Conservation (phyloP, 2,797 vertebrate genomes). For the Lacerta agilis region DNA sequence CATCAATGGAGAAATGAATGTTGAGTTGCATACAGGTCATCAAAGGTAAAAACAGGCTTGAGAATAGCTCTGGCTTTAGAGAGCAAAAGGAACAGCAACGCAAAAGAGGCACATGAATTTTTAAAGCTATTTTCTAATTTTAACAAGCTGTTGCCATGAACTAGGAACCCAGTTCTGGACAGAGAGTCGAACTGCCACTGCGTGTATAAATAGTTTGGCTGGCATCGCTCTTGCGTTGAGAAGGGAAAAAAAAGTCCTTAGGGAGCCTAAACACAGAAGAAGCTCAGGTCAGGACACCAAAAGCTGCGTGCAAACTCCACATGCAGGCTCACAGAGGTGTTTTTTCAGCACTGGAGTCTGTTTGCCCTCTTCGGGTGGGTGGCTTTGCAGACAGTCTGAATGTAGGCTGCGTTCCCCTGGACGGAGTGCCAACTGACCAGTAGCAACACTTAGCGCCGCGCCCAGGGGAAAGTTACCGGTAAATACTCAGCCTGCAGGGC, state of each 20-base stretch:
- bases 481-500: too few relatives aligned
- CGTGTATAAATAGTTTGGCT: constrained; percentile 5
- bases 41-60: background rate
- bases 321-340: background rate
- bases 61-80: background rate
- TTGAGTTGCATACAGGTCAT: background rate
- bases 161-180: background rate
- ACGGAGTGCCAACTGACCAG: too few relatives aligned
- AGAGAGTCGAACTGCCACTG: background rate
- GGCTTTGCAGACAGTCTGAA: too few relatives aligned
- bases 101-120: background rate
- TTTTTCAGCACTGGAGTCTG: too few relatives aligned
- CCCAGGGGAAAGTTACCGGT: too few relatives aligned
- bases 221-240: too few relatives aligned
- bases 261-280: background rate
- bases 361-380: too few relatives aligned
- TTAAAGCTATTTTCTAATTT: constrained; percentile 16
- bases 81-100: background rate
- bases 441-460: too few relatives aligned
- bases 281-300: background rate
- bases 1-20: too few relatives aligned
- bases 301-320: background rate
- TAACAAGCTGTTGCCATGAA: constrained; percentile 11
- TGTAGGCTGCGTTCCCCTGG: too few relatives aligned
- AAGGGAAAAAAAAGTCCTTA: too few relatives aligned